Percentiles rank a stretch among this genome's conserved stretches.
phyloP scores from a whole-genome alignment of 2,888 invertebrate species.

The Pyrrhosoma nymphula region DNA sequence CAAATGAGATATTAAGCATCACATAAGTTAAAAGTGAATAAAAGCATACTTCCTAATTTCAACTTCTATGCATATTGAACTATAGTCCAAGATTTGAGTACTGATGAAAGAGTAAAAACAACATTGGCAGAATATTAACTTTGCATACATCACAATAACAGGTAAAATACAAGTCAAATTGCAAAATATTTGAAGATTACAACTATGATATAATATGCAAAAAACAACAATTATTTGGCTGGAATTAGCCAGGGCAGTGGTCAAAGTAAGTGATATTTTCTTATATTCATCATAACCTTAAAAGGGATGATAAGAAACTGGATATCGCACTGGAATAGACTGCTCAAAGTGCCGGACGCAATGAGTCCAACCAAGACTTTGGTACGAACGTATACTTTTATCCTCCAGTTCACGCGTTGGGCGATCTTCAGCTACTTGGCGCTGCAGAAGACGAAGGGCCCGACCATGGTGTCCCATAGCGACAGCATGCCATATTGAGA shows the following conservation, averaged over 20 bases:
- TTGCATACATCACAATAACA: constrained; percentile 38
- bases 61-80: constrained; percentile 30
- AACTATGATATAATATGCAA: constrained; percentile 47
- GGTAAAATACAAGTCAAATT: constrained; percentile 41
- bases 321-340: constrained; percentile 85
- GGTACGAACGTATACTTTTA: constrained; percentile 83
- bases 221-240: constrained; percentile 55
- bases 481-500: constrained; percentile 91
- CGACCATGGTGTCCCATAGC: constrained; percentile 90
- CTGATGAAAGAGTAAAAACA: constrained; percentile 28
- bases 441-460: constrained; percentile 86
- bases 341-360: constrained; percentile 81
- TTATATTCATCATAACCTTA: constrained; percentile 76
- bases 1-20: neutral
- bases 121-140: constrained; percentile 19
- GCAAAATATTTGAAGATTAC: constrained; percentile 49
- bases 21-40: neutral
- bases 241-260: constrained; percentile 47
- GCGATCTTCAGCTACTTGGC: constrained; percentile 89
- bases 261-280: constrained; percentile 50
- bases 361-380: constrained; percentile 86
- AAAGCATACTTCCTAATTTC: constrained; percentile 17
- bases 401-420: constrained; percentile 86
- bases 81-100: constrained; percentile 46
- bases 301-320: constrained; percentile 85